Percentiles rank a stretch among this genome's conserved stretches.
Conservation (phyloP, 2,113 vertebrate genomes). For the Salminus brasiliensis region DNA sequence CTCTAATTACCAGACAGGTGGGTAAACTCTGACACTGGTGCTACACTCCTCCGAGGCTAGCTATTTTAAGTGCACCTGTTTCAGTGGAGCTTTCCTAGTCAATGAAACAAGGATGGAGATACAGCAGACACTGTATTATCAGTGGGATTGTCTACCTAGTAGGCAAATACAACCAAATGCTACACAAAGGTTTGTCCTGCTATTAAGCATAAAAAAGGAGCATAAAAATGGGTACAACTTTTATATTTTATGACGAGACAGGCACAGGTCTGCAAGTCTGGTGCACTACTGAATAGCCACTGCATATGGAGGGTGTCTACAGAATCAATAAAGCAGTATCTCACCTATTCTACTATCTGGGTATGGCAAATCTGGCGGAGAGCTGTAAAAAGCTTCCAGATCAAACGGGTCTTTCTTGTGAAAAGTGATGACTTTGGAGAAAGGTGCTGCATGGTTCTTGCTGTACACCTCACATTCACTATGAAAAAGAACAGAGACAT, state of each 20-base stretch:
- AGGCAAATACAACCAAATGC: background rate
- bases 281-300: background rate
- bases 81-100: too few species aligned
- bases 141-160: background rate
- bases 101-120: too few species aligned
- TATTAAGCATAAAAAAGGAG: too few species aligned
- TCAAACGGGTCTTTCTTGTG: constrained; percentile 97
- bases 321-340: constrained; percentile 17
- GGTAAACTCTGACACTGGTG: constrained; percentile 6
- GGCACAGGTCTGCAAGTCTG: too few species aligned
- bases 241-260: too few species aligned
- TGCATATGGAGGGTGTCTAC: background rate
- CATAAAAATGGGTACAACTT: too few species aligned
- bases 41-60: constrained; percentile 28
- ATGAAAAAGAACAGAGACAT: background rate
- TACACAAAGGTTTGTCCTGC: too few species aligned
- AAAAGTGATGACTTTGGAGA: constrained; percentile 97
- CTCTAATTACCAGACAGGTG: constrained; percentile 49
- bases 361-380: constrained; percentile 89
- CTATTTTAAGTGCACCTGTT: background rate
- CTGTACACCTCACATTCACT: constrained; percentile 95
- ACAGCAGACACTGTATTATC: background rate
- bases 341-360: constrained; percentile 93
- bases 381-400: constrained; percentile 90
- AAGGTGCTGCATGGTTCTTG: constrained; percentile 92